These are phyloP conservation scores for Vimba vimba DNA, from an alignment of 2,113 vertebrate species.

Conservation along the genomic window DNA sequence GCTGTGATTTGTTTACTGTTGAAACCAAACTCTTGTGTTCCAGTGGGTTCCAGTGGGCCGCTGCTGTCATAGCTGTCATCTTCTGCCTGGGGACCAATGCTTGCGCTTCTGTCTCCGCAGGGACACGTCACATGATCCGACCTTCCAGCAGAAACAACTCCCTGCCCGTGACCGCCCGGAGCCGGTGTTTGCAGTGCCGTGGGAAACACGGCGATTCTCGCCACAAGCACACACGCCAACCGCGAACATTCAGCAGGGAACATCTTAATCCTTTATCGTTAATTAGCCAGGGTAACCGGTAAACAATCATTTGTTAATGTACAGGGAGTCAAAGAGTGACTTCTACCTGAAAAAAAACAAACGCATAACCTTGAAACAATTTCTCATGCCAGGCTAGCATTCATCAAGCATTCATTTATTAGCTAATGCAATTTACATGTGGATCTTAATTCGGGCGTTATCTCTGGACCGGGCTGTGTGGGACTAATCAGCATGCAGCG, in stretches of 20 bases:
- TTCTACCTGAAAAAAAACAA: slow-evolving; percentile 48
- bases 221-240: slow-evolving; percentile 1
- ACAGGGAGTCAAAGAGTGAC: slow-evolving; percentile 45
- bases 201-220: slow-evolving; percentile 51
- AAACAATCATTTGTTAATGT: slow-evolving; percentile 57
- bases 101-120: neutral
- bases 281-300: slow-evolving; percentile 58
- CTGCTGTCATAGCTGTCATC: slow-evolving; percentile 50
- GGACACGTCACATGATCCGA: slow-evolving; percentile 41
- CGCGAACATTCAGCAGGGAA: slow-evolving; percentile 44
- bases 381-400: slow-evolving; percentile 54
- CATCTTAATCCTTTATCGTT: slow-evolving; percentile 56
- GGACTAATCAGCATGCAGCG: slow-evolving; percentile 53
- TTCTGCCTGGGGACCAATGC: slow-evolving; percentile 41
- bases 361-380: slow-evolving; percentile 60
- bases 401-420: slow-evolving; percentile 60
- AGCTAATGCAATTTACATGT: slow-evolving; percentile 59
- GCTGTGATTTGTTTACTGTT: slow-evolving; percentile 39
- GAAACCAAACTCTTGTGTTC: slow-evolving; percentile 27
- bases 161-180: slow-evolving; percentile 6
- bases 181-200: neutral
- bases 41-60: neutral
- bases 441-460: slow-evolving; percentile 53
- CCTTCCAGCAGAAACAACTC: slow-evolving; percentile 40
- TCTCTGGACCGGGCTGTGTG: slow-evolving; percentile 45